Percentiles rank a stretch among this genome's conserved stretches.
Evolutionary conservation across 2,113 vertebrate species (phyloP).

Genomic region (Antechinus flavipes): DNA sequence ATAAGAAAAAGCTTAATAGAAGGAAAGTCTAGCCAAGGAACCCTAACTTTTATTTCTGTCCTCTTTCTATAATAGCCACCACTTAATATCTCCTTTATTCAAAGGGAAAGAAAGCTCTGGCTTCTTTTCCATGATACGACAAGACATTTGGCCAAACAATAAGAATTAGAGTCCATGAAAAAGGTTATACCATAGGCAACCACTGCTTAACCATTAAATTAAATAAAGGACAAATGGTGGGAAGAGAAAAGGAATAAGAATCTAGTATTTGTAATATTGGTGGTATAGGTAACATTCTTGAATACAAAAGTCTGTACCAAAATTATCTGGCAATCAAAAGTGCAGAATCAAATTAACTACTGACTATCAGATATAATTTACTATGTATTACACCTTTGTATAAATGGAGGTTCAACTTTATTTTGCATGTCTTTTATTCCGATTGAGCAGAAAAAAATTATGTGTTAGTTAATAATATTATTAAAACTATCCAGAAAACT

Average conservation of each 20-base stretch:
- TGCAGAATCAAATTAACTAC: too few relatives aligned
- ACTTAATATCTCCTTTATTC: neutral
- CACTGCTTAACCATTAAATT: neutral
- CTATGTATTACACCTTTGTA: neutral
- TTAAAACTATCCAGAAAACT: neutral
- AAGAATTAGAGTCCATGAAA: neutral
- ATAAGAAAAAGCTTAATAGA: too few relatives aligned
- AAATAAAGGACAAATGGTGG: neutral
- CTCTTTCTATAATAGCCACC: neutral
- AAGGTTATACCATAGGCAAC: neutral
- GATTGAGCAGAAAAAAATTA: neutral
- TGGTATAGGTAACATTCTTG: too few relatives aligned
- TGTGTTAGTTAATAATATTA: neutral
- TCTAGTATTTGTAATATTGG: neutral
- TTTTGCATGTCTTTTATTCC: neutral
- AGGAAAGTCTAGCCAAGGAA: neutral
- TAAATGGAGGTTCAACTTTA: neutral
- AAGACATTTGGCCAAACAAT: too few relatives aligned
- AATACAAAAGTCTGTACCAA: rapidly evolving
- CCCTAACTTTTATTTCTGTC: neutral
- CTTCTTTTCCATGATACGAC: neutral
- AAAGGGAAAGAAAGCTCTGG: neutral
- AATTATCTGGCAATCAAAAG: rapidly evolving
- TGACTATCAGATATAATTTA: neutral
- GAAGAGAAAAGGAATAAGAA: neutral